Percentiles rank a stretch among this genome's conserved stretches.
phyloP scores from a whole-genome alignment of 2,888 invertebrate genomes.

The Meloe dianella region DNA sequence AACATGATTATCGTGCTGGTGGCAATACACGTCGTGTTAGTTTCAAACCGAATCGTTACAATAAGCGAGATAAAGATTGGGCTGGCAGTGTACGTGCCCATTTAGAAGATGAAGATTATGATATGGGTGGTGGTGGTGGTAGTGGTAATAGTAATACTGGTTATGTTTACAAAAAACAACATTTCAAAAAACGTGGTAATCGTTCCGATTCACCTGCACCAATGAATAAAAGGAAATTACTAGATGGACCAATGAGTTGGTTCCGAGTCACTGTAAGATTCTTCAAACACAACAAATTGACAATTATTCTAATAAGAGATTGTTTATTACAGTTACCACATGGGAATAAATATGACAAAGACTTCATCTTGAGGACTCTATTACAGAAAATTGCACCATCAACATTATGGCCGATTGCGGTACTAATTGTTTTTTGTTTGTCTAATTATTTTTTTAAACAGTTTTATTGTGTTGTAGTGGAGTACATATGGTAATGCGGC shows the following conservation, averaged over 20 bases:
- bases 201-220: slow-evolving; percentile 62
- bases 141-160: slow-evolving; percentile 34
- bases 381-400: slow-evolving; percentile 69
- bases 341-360: slow-evolving; percentile 78
- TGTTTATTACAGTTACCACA: slow-evolving; percentile 63
- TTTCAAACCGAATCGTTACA: slow-evolving; percentile 60
- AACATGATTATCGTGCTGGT: slow-evolving; percentile 27
- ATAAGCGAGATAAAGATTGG: slow-evolving; percentile 58
- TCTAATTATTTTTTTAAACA: background rate
- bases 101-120: slow-evolving; percentile 69
- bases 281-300: slow-evolving; percentile 13
- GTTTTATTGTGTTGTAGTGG: slow-evolving; percentile 58
- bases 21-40: slow-evolving; percentile 59
- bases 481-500: slow-evolving; percentile 67
- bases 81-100: slow-evolving; percentile 59
- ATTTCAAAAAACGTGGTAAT: slow-evolving; percentile 52
- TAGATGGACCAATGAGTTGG: slow-evolving; percentile 68
- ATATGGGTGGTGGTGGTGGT: slow-evolving; percentile 64
- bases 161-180: slow-evolving; percentile 18
- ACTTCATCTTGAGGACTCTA: slow-evolving; percentile 68
- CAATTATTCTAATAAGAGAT: background rate
- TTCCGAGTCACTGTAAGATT: slow-evolving; percentile 69
- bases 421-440: slow-evolving; percentile 47
- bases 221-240: slow-evolving; percentile 60
- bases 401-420: slow-evolving; percentile 69